Conservation (phyloP, 2,113 vertebrate genomes). For the Montifringilla adamsi region DNA sequence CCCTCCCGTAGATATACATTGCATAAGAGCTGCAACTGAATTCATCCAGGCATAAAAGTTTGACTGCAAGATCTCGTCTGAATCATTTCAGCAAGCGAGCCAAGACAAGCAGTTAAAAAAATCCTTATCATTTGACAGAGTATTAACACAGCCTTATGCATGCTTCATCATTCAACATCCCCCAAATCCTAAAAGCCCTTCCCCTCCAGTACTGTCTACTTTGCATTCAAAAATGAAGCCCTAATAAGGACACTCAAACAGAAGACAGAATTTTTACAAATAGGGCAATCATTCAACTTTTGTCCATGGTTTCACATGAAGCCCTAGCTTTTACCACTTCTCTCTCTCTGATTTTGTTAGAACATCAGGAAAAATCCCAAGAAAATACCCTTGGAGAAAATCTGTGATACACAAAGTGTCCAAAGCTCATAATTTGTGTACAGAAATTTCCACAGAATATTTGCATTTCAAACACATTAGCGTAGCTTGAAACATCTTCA, state of each 20-base stretch:
- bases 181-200: neutral
- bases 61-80: slow-evolving; percentile 1
- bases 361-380: neutral
- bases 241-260: neutral
- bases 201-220: neutral
- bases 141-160: neutral
- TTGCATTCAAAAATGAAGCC: neutral
- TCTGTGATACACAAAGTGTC: neutral
- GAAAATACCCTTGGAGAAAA: neutral
- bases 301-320: neutral
- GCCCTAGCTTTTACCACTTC: neutral
- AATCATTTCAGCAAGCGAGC: slow-evolving; percentile 20
- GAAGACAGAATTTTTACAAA: neutral
- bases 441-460: neutral
- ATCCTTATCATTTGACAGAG: neutral
- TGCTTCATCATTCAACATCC: neutral
- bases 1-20: neutral
- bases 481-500: neutral
- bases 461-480: neutral
- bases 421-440: neutral
- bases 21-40: neutral
- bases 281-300: neutral
- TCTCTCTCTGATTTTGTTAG: neutral
- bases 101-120: slow-evolving; percentile 17
- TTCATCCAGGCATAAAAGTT: neutral